Evolutionary conservation across 2,113 vertebrate species (phyloP).

Genomic region (Natator depressus): DNA sequence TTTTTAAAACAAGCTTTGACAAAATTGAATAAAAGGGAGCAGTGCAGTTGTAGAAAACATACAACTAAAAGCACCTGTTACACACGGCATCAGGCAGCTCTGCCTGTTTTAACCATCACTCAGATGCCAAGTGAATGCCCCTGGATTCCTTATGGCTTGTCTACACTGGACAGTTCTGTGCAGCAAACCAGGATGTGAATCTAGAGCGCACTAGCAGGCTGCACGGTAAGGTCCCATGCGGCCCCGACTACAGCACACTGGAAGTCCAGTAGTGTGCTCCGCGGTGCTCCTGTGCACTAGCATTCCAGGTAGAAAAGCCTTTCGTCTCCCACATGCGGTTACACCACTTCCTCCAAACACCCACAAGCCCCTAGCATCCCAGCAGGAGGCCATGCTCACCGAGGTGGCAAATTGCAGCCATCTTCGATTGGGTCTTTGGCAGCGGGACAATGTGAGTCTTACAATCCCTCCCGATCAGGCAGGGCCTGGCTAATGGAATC

Average conservation of each 20-base stretch:
- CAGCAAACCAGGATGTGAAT: background rate
- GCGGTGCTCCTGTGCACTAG: background rate
- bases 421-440: background rate
- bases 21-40: no score
- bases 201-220: no score
- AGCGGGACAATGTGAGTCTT: background rate
- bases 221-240: no score
- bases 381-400: background rate
- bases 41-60: no score
- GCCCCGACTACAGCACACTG: background rate
- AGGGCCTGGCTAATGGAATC: background rate
- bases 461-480: background rate
- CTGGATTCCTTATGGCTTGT: background rate
- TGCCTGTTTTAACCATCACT: background rate
- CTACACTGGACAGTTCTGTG: background rate
- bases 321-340: no score
- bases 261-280: background rate
- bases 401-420: background rate
- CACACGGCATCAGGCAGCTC: background rate
- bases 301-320: no score
- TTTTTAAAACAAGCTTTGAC: no score
- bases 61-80: background rate
- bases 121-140: background rate
- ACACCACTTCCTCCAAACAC: background rate
- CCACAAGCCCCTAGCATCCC: background rate